A percentile compares a stretch with the other conserved stretches of the same genome.
Evolutionary conservation across 2,797 vertebrate species (phyloP).

Genomic region (Triplophysa bombifrons): DNA sequence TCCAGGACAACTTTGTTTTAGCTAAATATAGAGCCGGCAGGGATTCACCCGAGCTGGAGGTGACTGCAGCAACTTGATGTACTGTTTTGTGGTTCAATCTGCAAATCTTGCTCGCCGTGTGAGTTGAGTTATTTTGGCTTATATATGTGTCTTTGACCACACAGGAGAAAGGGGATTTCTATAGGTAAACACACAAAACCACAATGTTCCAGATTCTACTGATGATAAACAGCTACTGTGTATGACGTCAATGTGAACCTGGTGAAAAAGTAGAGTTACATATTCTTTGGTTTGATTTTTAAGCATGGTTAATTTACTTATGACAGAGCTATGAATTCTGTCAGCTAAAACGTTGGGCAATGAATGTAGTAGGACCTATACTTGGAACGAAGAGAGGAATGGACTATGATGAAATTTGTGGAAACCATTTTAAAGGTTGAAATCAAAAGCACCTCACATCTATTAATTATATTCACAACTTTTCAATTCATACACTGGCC

Average conservation of each 20-base stretch:
- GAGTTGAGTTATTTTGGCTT: neutral
- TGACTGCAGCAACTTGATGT: neutral
- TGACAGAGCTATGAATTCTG: slow-evolving; percentile 28
- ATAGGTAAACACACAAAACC: neutral
- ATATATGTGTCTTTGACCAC: slow-evolving; percentile 1
- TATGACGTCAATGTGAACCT: slow-evolving; percentile 11
- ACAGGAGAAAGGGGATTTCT: neutral
- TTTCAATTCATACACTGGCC: slow-evolving; percentile 20
- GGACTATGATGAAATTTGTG: slow-evolving; percentile 23
- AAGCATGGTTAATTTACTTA: slow-evolving; percentile 68
- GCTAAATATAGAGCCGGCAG: slow-evolving; percentile 10
- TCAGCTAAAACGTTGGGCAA: slow-evolving; percentile 21
- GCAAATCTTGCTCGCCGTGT: neutral
- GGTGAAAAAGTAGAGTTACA: neutral
- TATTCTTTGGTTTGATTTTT: slow-evolving; percentile 22
- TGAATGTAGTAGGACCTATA: slow-evolving; percentile 31
- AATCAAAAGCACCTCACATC: slow-evolving; percentile 31
- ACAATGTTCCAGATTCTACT: neutral
- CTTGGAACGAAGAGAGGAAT: slow-evolving; percentile 21
- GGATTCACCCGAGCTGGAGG: neutral
- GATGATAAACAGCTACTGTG: slow-evolving; percentile 4
- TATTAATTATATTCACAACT: slow-evolving; percentile 34
- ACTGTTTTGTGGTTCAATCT: neutral
- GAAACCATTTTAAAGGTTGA: slow-evolving; percentile 5
- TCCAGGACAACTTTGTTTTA: neutral